These are phyloP conservation scores for Lepetodrilus schrolli DNA, from an alignment of 2,888 invertebrate species.

Conservation along the genomic window DNA sequence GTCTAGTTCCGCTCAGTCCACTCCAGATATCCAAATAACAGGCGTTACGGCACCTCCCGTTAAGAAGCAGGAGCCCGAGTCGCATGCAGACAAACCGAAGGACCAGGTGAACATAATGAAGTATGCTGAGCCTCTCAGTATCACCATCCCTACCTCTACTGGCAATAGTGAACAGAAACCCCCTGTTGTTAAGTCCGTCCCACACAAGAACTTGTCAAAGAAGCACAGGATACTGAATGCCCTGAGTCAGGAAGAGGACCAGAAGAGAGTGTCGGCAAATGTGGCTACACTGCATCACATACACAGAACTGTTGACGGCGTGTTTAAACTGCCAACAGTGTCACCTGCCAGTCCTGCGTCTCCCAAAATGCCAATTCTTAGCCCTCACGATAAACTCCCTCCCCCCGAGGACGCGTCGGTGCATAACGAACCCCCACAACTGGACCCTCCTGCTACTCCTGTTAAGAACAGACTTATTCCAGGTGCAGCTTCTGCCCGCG, in stretches of 20 bases:
- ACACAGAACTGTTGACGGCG: constrained; percentile 2
- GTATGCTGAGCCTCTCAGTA: constrained; percentile 32
- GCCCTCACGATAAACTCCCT: constrained; percentile 63
- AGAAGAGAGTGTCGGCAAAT: constrained; percentile 50
- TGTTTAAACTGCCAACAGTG: constrained; percentile 27
- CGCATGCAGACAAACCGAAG: background rate
- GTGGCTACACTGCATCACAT: background rate
- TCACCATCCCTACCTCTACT: constrained; percentile 31
- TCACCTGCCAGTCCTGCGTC: constrained; percentile 55
- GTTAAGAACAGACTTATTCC: constrained; percentile 24
- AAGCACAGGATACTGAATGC: constrained; percentile 62
- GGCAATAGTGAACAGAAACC: background rate
- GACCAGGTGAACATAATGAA: constrained; percentile 1
- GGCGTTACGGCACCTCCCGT: background rate
- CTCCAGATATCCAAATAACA: constrained; percentile 11
- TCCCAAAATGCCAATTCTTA: constrained; percentile 70
- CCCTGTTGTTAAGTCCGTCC: constrained; percentile 12
- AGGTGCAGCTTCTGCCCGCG: background rate
- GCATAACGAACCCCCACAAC: constrained; percentile 59
- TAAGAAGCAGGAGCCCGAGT: background rate
- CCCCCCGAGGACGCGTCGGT: constrained; percentile 43
- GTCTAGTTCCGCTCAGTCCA: background rate
- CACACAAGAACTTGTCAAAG: constrained; percentile 44
- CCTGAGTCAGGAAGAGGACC: constrained; percentile 57
- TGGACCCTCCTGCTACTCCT: constrained; percentile 47